Conservation (phyloP, 1,140 invertebrate genomes). For the Cherax quadricarinatus region DNA sequence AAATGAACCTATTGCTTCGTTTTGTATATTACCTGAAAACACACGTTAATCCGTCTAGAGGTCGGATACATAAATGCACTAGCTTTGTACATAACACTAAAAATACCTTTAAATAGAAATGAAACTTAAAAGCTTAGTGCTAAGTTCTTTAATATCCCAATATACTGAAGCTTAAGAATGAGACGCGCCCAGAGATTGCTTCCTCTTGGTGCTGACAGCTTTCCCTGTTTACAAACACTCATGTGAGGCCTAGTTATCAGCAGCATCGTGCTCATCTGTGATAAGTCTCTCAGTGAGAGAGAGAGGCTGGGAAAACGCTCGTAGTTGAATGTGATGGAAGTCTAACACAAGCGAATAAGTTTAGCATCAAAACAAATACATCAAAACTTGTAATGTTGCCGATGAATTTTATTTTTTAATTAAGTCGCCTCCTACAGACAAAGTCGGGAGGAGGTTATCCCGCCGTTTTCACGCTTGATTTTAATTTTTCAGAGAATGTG, state of each 20-base stretch:
- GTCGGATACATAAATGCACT: background rate
- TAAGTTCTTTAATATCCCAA: background rate
- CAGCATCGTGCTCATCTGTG: too few species aligned
- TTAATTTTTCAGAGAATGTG: background rate
- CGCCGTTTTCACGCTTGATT: background rate
- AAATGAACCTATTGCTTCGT: background rate
- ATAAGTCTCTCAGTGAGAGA: too few species aligned
- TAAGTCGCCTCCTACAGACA: too few species aligned
- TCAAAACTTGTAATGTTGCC: background rate
- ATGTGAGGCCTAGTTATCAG: too few species aligned
- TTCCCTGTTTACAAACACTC: too few species aligned
- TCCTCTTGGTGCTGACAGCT: background rate
- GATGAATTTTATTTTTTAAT: background rate
- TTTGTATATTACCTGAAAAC: background rate
- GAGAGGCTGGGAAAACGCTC: too few species aligned
- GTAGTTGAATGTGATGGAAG: background rate
- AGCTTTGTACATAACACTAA: background rate
- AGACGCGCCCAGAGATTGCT: background rate
- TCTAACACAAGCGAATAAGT: background rate
- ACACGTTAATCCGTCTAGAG: background rate
- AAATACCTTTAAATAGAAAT: background rate
- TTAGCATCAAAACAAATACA: background rate
- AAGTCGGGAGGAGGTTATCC: too few species aligned
- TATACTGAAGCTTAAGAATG: background rate
- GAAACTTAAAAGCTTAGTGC: background rate